A percentile compares a stretch with the other conserved stretches of the same genome.
Conservation (phyloP, 2,888 invertebrate genomes). For the Athrips mouffetella region DNA sequence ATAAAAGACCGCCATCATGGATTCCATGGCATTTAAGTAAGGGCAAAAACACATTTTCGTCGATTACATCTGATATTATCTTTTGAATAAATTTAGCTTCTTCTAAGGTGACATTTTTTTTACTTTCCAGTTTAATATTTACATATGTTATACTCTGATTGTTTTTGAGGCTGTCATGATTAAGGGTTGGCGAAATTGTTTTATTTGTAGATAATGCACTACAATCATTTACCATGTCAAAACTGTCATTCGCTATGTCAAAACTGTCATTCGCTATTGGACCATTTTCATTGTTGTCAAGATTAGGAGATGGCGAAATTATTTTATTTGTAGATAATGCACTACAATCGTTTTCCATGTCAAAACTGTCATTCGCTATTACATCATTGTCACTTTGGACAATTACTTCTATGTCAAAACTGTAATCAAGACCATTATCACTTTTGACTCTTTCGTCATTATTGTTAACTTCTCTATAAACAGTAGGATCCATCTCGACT, state of each 20-base stretch:
- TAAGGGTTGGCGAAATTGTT: too few relatives aligned
- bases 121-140: not conserved
- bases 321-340: too few relatives aligned
- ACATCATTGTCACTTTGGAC: not conserved
- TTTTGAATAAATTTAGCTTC: conserved; percentile 29
- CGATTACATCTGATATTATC: conserved; percentile 23
- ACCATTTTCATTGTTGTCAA: conserved; percentile 25
- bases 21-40: conserved; percentile 48
- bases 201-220: too few relatives aligned
- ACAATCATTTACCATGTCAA: too few relatives aligned
- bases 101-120: conserved; percentile 3
- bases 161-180: too few relatives aligned
- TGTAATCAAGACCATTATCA: not conserved
- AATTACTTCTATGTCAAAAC: not conserved
- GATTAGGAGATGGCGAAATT: too few relatives aligned
- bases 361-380: too few relatives aligned
- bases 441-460: conserved; percentile 2
- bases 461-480: conserved; percentile 1
- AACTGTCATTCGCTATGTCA: not conserved
- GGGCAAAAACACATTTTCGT: conserved; percentile 30
- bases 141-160: too few relatives aligned
- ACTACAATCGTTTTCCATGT: too few relatives aligned
- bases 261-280: too few relatives aligned
- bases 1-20: conserved; percentile 41
- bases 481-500: not conserved